Conservation (phyloP, 2,797 vertebrate species). For the Otus scops region DNA sequence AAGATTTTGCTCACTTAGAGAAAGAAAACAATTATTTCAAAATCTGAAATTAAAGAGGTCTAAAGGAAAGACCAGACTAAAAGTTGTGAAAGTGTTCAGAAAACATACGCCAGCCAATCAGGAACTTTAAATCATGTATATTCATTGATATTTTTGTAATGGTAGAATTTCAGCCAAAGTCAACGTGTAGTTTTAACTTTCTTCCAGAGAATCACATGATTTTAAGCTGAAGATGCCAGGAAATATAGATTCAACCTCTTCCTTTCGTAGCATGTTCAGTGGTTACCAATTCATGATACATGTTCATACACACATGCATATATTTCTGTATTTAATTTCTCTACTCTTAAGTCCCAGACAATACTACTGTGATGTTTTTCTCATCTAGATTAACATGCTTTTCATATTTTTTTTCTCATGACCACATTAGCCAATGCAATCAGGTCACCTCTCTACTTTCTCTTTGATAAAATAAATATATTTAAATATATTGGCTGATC, state of each 20-base stretch:
- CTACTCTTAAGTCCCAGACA: not conserved
- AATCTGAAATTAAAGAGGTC: not conserved
- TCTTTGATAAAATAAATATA: not conserved
- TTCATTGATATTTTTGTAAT: not conserved
- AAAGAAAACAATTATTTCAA: not conserved
- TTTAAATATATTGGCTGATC: not conserved
- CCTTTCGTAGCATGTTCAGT: not conserved
- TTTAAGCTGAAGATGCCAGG: not conserved
- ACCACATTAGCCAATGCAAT: not conserved
- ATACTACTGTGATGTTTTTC: not conserved
- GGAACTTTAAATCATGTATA: not conserved
- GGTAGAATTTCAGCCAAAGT: not conserved
- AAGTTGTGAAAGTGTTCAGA: not conserved
- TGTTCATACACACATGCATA: not conserved
- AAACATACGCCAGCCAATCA: not conserved
- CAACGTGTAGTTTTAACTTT: not conserved
- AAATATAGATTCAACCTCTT: not conserved
- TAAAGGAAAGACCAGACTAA: not conserved
- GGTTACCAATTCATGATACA: not conserved
- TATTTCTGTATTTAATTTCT: not conserved
- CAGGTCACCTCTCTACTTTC: not conserved
- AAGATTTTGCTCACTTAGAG: not conserved
- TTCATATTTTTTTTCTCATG: not conserved
- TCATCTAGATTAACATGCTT: not conserved
- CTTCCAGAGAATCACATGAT: not conserved